A percentile compares a stretch with the other conserved stretches of the same genome.
Conservation (phyloP, 2,113 vertebrate species). For the Tympanuchus pallidicinctus region DNA sequence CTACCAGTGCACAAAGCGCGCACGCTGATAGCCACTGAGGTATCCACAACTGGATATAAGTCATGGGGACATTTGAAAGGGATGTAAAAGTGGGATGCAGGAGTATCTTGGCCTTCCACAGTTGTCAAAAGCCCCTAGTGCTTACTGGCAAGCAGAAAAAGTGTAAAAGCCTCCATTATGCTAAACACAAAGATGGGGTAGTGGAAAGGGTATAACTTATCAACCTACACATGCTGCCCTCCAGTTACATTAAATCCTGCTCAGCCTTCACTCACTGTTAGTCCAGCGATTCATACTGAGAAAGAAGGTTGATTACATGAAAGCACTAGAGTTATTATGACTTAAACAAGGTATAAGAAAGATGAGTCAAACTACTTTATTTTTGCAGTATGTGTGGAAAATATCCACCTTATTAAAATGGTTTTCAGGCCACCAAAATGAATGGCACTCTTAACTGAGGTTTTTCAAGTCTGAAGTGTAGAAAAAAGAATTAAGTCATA, state of each 20-base stretch:
- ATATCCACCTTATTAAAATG: neutral
- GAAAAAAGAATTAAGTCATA: neutral
- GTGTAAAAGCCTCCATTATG: slow-evolving; percentile 10
- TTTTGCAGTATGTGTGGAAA: slow-evolving; percentile 1
- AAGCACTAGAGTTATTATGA: neutral
- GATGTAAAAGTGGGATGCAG: rapidly evolving
- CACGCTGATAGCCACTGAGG: rapidly evolving
- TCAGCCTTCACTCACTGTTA: slow-evolving; percentile 39
- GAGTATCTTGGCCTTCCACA: neutral
- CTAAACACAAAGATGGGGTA: neutral
- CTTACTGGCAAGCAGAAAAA: neutral
- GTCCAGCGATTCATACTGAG: neutral
- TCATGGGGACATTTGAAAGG: neutral
- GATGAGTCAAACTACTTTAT: neutral
- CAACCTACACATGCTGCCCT: neutral
- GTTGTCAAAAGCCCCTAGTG: neutral
- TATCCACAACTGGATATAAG: neutral
- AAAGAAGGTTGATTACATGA: slow-evolving; percentile 9
- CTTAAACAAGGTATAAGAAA: neutral
- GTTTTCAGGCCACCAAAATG: slow-evolving; percentile 1
- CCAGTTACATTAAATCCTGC: slow-evolving; percentile 28
- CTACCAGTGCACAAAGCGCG: neutral
- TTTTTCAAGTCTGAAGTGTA: neutral
- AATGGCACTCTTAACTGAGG: neutral
- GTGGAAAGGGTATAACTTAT: slow-evolving; percentile 28